Percentiles rank a stretch among this genome's conserved stretches.
Evolutionary conservation across 2,797 vertebrate species (phyloP).

Genomic region (Geotrypetes seraphini): DNA sequence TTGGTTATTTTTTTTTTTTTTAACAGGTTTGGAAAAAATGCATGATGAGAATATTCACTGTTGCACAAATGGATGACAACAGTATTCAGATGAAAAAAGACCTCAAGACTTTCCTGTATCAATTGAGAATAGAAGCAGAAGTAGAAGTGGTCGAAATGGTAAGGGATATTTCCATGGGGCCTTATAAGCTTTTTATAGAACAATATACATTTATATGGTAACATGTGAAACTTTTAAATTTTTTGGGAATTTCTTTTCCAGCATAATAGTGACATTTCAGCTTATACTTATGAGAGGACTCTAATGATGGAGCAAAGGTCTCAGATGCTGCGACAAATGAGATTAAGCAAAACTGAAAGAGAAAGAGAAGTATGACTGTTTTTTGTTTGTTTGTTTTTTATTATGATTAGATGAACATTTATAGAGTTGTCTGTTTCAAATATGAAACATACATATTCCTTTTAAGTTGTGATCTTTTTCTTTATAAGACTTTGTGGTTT

Average conservation of each 20-base stretch:
- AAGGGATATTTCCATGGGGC: constrained; percentile 14
- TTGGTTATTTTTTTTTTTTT: no score
- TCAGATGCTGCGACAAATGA: constrained; percentile 95
- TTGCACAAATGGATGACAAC: constrained; percentile 97
- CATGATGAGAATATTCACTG: constrained; percentile 94
- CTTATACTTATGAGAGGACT: constrained; percentile 92
- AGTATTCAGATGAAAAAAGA: constrained; percentile 99
- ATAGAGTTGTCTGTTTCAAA: no score
- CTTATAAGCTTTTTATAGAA: not conserved
- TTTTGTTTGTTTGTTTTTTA: no score
- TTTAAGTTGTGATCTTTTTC: no score
- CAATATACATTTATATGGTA: not conserved
- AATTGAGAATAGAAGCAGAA: constrained; percentile 90
- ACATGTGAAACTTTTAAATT: no score
- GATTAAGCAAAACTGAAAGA: constrained; percentile 84
- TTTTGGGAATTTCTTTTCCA: constrained; percentile 30
- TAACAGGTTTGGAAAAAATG: constrained; percentile 96
- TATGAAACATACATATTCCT: no score
- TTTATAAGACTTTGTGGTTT: no score
- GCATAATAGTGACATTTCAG: constrained; percentile 95
- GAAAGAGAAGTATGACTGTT: constrained; percentile 82
- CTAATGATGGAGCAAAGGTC: constrained; percentile 98
- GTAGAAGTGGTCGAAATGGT: constrained; percentile 99
- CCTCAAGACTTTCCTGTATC: constrained; percentile 87
- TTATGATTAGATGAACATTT: no score